Evolutionary conservation across 2,113 vertebrate genomes (phyloP).

Genomic region (Phylloscopus trochiloides): DNA sequence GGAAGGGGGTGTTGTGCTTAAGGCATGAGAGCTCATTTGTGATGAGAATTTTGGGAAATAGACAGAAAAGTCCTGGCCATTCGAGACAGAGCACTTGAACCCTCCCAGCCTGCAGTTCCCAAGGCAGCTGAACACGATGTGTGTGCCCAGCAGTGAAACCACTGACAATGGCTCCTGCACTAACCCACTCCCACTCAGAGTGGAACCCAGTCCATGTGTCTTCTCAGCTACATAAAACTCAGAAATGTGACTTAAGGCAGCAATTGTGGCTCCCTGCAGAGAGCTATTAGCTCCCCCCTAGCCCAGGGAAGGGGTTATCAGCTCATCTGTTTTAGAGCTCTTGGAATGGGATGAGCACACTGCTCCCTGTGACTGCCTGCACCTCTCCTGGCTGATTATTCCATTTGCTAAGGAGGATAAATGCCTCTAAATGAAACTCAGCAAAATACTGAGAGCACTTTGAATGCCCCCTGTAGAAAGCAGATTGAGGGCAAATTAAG

Average conservation of each 20-base stretch:
- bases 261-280: not conserved
- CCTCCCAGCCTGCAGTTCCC: not conserved
- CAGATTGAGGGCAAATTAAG: not conserved
- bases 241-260: not conserved
- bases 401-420: not conserved
- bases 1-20: not conserved
- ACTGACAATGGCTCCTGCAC: fast-evolving
- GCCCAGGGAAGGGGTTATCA: not conserved
- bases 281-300: not conserved
- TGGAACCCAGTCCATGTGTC: fast-evolving
- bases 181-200: fast-evolving
- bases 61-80: not conserved
- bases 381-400: not conserved
- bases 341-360: not conserved
- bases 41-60: not conserved
- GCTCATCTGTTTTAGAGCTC: not conserved
- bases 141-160: not conserved
- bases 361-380: not conserved
- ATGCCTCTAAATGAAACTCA: not conserved
- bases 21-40: not conserved
- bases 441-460: not conserved
- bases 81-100: not conserved
- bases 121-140: fast-evolving
- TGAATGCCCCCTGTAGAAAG: not conserved
- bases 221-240: not conserved